Evolutionary conservation across 2,113 vertebrate genomes (phyloP), one percentile per base, ranked within the genome.

Genomic region (Nibea coibor): DNA sequence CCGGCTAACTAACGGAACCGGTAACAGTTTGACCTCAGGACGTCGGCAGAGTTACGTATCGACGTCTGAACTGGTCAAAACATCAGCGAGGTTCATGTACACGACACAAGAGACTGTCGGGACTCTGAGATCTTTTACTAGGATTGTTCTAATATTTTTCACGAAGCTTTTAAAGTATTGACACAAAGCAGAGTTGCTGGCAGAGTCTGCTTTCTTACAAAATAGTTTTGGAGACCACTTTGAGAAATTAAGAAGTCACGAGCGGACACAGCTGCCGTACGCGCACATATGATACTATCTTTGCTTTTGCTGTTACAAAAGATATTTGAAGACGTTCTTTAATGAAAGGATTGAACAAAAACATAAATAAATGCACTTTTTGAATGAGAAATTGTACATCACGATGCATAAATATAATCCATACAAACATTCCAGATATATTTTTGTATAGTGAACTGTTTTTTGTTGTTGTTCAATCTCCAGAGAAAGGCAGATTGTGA

Each of bases 1-100:
- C 96, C 97, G 0, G 72, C 87, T 4, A 75, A 84, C 82, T 96
- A 1, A 12, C 54, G 0, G 0, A 4, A 26, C 51, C 20, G 14
- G 0, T n/a, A 19, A 7, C 64, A 50, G 53, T 14, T 10, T 12
- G 43, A 73, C 48, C 39, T 57, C 64, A 10, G 39, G 28, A 17
- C 65, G 24, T 67, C 10, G 2, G 14, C 24, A 19, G 64, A 11
- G 43, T 10, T 4, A 22, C 9, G 3, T 5, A 1, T 68, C 4
- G 5, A 16, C 0, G 10, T 10, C 53, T n/a, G 31, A 71, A 48
- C 6, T 56, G 7, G 19, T 59, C 9, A 24, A 28, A 64, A 22
- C 9, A 10, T 22, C n/a, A 50, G 5, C 5, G 42, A 61, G 64
- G n/a, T 8, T n/a, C 11, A 16, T 16, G 16, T 42, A 24, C 12